A percentile compares a stretch with the other conserved stretches of the same genome.
phyloP scores from a whole-genome alignment of 1,140 invertebrate genomes.

The Drosophila orena region DNA sequence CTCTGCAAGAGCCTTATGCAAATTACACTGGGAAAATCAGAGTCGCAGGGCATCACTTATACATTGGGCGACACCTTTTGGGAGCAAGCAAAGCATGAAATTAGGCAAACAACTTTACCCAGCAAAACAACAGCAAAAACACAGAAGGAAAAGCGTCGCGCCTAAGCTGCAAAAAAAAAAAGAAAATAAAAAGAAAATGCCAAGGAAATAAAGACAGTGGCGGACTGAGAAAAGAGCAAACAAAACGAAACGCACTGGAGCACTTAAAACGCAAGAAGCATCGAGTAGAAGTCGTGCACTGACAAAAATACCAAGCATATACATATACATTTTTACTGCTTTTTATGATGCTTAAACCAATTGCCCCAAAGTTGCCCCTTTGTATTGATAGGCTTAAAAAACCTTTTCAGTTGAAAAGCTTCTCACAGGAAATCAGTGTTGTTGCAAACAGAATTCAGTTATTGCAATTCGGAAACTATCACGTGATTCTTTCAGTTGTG shows the following conservation, averaged over 20 bases:
- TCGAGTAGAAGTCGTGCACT: slow-evolving; percentile 4
- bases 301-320: no score
- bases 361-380: no score
- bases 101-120: slow-evolving; percentile 72
- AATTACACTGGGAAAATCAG: slow-evolving; percentile 30
- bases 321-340: no score
- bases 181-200: slow-evolving; percentile 3
- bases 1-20: neutral
- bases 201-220: slow-evolving; percentile 49
- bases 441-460: no score
- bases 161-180: slow-evolving; percentile 15
- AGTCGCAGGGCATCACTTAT: slow-evolving; percentile 44
- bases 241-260: slow-evolving; percentile 60
- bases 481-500: neutral
- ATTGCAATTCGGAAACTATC: neutral
- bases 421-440: no score
- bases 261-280: slow-evolving; percentile 45
- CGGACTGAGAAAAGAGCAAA: slow-evolving; percentile 53
- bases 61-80: slow-evolving; percentile 49
- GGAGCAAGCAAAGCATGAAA: slow-evolving; percentile 77
- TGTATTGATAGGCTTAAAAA: no score
- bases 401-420: no score
- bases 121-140: slow-evolving; percentile 30
- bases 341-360: no score
- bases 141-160: slow-evolving; percentile 16